phyloP scores from a whole-genome alignment of 2,113 vertebrate species.

The Xyrauchen texanus region DNA sequence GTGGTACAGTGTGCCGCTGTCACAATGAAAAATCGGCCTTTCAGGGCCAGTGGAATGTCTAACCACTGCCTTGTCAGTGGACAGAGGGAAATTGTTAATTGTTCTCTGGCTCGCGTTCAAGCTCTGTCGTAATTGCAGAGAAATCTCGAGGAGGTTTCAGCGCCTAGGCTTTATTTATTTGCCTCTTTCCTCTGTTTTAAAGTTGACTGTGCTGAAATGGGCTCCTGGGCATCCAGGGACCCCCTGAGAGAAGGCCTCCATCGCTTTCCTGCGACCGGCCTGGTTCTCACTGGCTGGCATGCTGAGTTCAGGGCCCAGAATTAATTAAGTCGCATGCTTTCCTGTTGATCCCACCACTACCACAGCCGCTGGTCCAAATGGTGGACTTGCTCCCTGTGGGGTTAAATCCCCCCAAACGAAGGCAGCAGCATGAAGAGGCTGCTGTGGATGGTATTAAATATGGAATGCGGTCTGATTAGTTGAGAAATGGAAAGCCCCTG shows the following conservation, averaged over 20 bases:
- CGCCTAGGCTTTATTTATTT: conserved; percentile 66
- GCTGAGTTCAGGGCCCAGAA: conserved; percentile 29
- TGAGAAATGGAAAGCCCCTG: neutral
- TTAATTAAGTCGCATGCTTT: conserved; percentile 38
- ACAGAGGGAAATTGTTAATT: conserved; percentile 69
- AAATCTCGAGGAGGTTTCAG: conserved; percentile 60
- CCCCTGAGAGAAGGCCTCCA: conserved; percentile 45
- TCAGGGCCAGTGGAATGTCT: conserved; percentile 69
- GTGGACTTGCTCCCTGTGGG: conserved; percentile 57
- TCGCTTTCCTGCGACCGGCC: conserved; percentile 31
- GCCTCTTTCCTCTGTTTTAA: conserved; percentile 62
- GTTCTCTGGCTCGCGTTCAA: conserved; percentile 68
- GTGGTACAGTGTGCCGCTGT: conserved; percentile 72
- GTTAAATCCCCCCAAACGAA: conserved; percentile 9
- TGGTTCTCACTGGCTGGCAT: conserved; percentile 38
- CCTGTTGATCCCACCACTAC: conserved; percentile 37
- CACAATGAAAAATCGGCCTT: conserved; percentile 76
- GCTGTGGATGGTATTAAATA: conserved; percentile 10
- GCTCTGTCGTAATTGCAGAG: conserved; percentile 67
- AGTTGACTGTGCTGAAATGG: conserved; percentile 51
- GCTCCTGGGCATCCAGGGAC: conserved; percentile 48
- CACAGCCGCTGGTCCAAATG: conserved; percentile 38
- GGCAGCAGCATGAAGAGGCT: neutral
- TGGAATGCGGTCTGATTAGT: conserved; percentile 17
- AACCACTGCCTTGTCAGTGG: conserved; percentile 62